Conservation (phyloP, 1,140 invertebrate genomes). For the Frieseomelitta varia region DNA sequence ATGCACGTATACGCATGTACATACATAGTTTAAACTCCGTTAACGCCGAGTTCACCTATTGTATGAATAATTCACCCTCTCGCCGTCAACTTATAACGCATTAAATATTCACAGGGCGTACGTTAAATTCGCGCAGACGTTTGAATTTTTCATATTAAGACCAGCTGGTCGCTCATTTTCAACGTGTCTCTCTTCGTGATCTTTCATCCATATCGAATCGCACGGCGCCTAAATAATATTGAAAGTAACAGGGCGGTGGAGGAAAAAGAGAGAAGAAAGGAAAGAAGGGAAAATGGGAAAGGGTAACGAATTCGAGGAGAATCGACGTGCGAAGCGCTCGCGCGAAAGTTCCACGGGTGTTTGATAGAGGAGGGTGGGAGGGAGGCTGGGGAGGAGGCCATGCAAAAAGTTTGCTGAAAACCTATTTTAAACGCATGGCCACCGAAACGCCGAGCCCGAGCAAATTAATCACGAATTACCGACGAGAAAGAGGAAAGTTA, state of each 20-base stretch:
- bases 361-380: background rate
- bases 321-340: background rate
- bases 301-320: background rate
- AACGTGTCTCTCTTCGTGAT: background rate
- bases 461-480: conserved; percentile 46
- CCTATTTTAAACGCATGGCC: conserved; percentile 7
- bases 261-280: no score
- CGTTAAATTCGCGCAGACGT: conserved; percentile 25
- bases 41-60: conserved; percentile 36
- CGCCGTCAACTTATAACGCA: conserved; percentile 36
- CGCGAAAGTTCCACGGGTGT: no score
- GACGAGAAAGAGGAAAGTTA: background rate
- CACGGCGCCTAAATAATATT: no score
- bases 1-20: conserved; percentile 3
- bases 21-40: conserved; percentile 31
- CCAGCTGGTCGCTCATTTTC: background rate
- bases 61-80: conserved; percentile 46
- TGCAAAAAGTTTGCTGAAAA: background rate
- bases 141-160: conserved; percentile 40
- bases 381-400: background rate
- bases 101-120: conserved; percentile 39
- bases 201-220: no score
- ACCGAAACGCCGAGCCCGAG: background rate
- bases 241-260: background rate
- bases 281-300: background rate